phyloP scores from a whole-genome alignment of 2,888 invertebrate genomes.

The Monochamus alternatus region DNA sequence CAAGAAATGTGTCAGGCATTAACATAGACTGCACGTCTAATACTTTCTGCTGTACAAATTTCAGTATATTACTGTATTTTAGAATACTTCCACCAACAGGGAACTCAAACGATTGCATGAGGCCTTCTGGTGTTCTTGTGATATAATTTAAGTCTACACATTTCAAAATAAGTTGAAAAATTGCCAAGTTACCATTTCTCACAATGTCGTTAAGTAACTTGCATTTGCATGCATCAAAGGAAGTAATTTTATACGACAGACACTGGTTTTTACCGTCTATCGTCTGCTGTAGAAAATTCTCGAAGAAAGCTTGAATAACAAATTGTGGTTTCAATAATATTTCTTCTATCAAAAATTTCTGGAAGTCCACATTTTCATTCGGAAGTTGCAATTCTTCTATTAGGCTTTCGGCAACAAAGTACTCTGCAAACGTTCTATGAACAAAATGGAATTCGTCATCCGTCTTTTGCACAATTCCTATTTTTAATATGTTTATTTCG shows the following conservation, averaged over 20 bases:
- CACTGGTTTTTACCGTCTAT: neutral
- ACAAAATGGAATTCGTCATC: slow-evolving; percentile 5
- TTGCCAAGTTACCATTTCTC: neutral
- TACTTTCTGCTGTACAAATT: neutral
- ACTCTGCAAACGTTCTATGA: slow-evolving; percentile 18
- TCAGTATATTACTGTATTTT: neutral
- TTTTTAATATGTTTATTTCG: neutral
- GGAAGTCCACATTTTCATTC: too few relatives aligned
- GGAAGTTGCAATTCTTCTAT: too few relatives aligned
- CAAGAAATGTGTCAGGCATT: too few relatives aligned
- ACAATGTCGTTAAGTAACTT: neutral
- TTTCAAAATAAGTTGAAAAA: neutral
- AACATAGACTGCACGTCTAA: too few relatives aligned
- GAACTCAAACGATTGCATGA: neutral
- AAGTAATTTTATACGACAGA: too few relatives aligned
- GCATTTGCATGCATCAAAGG: too few relatives aligned
- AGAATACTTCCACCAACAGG: too few relatives aligned
- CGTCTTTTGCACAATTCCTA: slow-evolving; percentile 6
- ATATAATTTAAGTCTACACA: neutral
- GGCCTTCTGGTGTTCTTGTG: neutral
- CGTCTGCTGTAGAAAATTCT: neutral
- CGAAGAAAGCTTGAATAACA: neutral
- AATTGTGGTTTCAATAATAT: neutral
- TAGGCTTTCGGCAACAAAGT: too few relatives aligned
- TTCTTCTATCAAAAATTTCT: slow-evolving; percentile 11